Conservation (phyloP, 2,113 vertebrate genomes). For the Progne subis region DNA sequence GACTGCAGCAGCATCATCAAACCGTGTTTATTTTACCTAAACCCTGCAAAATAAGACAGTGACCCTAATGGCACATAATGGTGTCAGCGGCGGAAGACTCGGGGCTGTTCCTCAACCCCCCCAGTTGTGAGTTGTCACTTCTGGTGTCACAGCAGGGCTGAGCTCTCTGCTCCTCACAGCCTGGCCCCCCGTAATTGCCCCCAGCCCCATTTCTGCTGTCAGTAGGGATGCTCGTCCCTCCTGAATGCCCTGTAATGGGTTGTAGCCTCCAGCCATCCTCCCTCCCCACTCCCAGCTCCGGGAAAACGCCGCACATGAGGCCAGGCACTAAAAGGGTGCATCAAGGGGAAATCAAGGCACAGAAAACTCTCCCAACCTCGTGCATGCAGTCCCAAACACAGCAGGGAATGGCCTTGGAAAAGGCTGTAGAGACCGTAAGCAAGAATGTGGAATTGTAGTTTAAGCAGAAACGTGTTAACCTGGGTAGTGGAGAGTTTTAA, state of each 20-base stretch:
- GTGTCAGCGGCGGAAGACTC: fast-evolving
- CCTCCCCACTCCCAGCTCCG: neutral
- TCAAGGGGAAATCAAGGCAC: neutral
- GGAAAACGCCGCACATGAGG: neutral
- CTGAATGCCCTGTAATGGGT: neutral
- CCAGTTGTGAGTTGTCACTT: neutral
- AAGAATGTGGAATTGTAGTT: neutral
- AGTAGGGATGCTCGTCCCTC: fast-evolving
- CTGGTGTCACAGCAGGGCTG: neutral
- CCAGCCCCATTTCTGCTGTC: neutral
- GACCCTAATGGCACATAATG: neutral
- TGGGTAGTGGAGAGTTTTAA: neutral
- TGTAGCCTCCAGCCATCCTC: neutral
- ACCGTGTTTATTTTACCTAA: neutral
- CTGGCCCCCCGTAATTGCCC: neutral
- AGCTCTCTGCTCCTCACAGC: neutral
- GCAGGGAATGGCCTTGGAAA: neutral
- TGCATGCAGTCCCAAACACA: neutral
- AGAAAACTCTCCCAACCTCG: neutral
- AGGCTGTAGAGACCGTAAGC: neutral
- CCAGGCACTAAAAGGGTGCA: neutral
- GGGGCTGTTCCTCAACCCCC: fast-evolving
- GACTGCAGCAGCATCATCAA: neutral
- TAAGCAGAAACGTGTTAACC: neutral
- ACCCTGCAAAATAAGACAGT: neutral